These are phyloP conservation scores for Oostethus manadensis DNA, from an alignment of 2,113 vertebrate genomes.

Conservation along the genomic window DNA sequence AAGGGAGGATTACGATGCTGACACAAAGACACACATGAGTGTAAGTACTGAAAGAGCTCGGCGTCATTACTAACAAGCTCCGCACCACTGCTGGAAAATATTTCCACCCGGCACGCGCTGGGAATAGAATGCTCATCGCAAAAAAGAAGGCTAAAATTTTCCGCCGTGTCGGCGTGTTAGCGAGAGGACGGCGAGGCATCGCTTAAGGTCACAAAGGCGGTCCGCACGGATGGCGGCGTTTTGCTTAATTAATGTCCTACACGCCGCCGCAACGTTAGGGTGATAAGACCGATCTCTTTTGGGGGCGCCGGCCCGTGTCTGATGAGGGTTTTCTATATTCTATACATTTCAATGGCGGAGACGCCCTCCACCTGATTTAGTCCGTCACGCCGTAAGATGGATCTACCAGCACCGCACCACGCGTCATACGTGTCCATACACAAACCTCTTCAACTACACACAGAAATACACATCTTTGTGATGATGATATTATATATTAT, in stretches of 20 bases:
- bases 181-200: slow-evolving; percentile 20
- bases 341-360: slow-evolving; percentile 74
- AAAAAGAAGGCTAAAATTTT: slow-evolving; percentile 15
- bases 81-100: background rate
- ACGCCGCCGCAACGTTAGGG: slow-evolving; percentile 58
- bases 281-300: slow-evolving; percentile 71
- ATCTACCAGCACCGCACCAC: slow-evolving; percentile 43
- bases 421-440: too few species aligned
- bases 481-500: too few species aligned
- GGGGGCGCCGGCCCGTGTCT: slow-evolving; percentile 66
- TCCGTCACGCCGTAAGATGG: slow-evolving; percentile 53
- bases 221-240: background rate
- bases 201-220: background rate
- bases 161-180: slow-evolving; percentile 14
- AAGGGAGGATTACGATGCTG: slow-evolving; percentile 9
- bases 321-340: slow-evolving; percentile 75
- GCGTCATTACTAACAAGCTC: background rate
- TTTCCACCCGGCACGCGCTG: background rate
- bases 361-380: slow-evolving; percentile 66
- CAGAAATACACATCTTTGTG: too few species aligned
- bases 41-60: background rate
- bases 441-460: too few species aligned
- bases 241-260: slow-evolving; percentile 63
- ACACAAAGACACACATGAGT: slow-evolving; percentile 9
- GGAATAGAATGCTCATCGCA: background rate